Percentiles rank a stretch among this genome's conserved stretches.
These are phyloP conservation scores for Furcula furcula DNA, from an alignment of 2,888 invertebrate genomes.

Conservation along the genomic window DNA sequence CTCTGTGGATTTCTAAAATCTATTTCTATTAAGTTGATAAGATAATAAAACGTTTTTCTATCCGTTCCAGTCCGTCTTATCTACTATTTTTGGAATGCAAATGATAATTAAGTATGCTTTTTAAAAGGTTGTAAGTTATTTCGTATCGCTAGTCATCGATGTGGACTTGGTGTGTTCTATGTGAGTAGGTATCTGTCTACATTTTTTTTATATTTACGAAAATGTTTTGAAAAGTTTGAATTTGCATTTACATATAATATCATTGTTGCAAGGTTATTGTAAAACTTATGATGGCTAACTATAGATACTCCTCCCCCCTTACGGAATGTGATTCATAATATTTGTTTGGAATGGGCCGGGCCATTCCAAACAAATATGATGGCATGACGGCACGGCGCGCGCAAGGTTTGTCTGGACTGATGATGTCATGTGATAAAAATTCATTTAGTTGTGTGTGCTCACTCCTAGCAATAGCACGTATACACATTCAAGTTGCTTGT, in stretches of 20 bases:
- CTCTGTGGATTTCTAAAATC: no score
- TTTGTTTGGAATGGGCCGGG: no score
- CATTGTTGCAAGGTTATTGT: no score
- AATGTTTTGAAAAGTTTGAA: no score
- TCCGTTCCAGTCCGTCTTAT: no score
- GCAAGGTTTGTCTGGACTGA: conserved; percentile 5
- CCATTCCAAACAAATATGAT: not conserved
- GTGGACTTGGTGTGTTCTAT: conserved; percentile 1
- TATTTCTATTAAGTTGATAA: conserved; percentile 2
- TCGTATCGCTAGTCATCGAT: not conserved
- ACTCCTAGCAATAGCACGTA: conserved; percentile 2
- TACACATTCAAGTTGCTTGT: conserved; percentile 6
- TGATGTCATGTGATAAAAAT: conserved; percentile 19
- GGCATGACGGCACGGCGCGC: conserved; percentile 3
- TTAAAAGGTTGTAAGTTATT: not conserved
- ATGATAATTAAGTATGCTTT: not conserved
- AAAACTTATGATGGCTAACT: no score
- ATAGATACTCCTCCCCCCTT: no score
- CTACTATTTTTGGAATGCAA: not conserved
- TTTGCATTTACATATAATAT: no score
- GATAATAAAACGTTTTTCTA: conserved; percentile 1
- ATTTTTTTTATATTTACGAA: not conserved
- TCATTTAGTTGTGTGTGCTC: not conserved
- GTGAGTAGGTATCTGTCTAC: not conserved
- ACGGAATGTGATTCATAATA: no score